Conservation (phyloP, 1,140 invertebrate genomes). For the Lysiphlebus fabarum region DNA sequence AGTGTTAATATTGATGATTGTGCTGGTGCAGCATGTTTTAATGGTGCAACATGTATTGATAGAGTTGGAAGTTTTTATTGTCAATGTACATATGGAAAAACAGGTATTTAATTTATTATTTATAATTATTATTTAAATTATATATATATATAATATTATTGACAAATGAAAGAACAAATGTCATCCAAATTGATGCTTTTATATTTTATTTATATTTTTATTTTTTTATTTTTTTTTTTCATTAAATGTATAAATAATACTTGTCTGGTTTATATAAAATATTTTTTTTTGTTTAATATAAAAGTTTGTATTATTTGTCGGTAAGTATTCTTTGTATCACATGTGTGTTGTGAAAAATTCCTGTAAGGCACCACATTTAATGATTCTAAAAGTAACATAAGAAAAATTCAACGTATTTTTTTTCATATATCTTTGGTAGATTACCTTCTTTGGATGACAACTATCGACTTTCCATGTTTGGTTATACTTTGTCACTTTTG, state of each 20-base stretch:
- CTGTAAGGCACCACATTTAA: slow-evolving; percentile 13
- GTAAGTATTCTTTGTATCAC: slow-evolving; percentile 15
- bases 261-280: too few species aligned
- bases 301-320: slow-evolving; percentile 23
- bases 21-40: slow-evolving; percentile 87
- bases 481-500: slow-evolving; percentile 31
- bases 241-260: too few species aligned
- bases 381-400: slow-evolving; percentile 4
- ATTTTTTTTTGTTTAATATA: too few species aligned
- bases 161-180: slow-evolving; percentile 23
- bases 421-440: slow-evolving; percentile 26
- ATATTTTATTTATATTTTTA: not conserved
- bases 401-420: slow-evolving; percentile 1
- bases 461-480: slow-evolving; percentile 31
- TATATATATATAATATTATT: not conserved
- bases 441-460: slow-evolving; percentile 42
- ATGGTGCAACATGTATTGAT: slow-evolving; percentile 95
- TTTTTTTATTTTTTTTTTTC: slow-evolving; percentile 4
- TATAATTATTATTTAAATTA: too few species aligned
- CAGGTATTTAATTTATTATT: slow-evolving; percentile 68
- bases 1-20: slow-evolving; percentile 93
- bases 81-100: slow-evolving; percentile 92
- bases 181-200: slow-evolving; percentile 9
- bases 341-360: slow-evolving; percentile 11
- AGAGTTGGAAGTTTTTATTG: slow-evolving; percentile 92